Conservation (phyloP, 2,113 vertebrate genomes). For the Percopsis transmontana region DNA sequence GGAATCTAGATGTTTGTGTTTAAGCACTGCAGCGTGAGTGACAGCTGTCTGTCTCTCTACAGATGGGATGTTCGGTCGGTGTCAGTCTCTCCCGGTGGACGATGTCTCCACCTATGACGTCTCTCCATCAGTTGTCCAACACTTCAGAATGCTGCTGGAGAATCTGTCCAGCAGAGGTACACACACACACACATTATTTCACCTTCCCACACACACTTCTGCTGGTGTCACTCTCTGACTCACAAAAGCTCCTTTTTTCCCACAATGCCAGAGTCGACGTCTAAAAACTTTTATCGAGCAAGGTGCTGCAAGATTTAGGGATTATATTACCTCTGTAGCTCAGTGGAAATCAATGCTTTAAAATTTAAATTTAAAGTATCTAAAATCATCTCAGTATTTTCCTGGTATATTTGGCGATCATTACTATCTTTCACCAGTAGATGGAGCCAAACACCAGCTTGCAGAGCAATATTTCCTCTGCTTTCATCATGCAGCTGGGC, state of each 20-base stretch:
- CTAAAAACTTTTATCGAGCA: no score
- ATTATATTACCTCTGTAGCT: no score
- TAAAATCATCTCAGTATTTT: no score
- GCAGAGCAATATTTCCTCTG: slow-evolving; percentile 6
- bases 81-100: slow-evolving; percentile 79
- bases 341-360: no score
- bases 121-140: slow-evolving; percentile 82
- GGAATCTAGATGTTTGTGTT: no score
- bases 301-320: no score
- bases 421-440: slow-evolving; percentile 3
- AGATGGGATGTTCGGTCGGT: slow-evolving; percentile 94
- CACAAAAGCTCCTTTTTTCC: not conserved
- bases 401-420: not conserved
- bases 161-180: slow-evolving; percentile 87
- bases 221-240: not conserved
- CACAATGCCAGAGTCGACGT: not conserved
- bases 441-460: slow-evolving; percentile 39
- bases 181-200: not conserved
- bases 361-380: no score
- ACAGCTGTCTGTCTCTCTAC: slow-evolving; percentile 24
- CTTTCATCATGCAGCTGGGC: slow-evolving; percentile 41
- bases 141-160: slow-evolving; percentile 82
- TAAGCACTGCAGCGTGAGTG: not conserved
- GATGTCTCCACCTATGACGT: slow-evolving; percentile 85
- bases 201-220: not conserved